Base-by-base conservation (phyloP, 2,113 vertebrate genomes). In the Phalacrocorax aristotelis region DNA sequence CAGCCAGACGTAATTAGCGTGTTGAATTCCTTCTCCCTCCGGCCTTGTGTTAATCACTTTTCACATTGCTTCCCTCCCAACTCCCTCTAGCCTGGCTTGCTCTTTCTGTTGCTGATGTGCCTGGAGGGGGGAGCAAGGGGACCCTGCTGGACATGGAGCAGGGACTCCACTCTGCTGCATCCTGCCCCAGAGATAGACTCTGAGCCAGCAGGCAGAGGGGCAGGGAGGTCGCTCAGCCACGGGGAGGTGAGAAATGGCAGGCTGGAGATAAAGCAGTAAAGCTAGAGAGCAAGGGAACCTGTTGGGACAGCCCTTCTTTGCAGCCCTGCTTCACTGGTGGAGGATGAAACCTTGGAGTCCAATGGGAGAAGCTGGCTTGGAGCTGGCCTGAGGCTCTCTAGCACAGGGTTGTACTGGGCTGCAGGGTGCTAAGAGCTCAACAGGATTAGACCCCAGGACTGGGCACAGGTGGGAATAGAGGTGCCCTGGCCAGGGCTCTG, bases 31-130 rank as follows among this genome's bases (percentile, higher is more conserved):
- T 93, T 93, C 72, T 83, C 75, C 95, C 95, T 96, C 95, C 0
- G 62, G 96, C 95, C 95, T 96, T 11, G 1, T 2, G 82, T 97
- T 97, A 97, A 97, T 97, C 93, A 96, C 96, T 96, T 91, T 88
- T 96, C 85, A 94, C 79, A 55, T 46, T 83, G 70, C 91, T 91
- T 93, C 66, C 78, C 81, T 96, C 78, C 44, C 71, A 91, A 20
- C 72, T 96, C 90, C 82, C 92, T 85, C 66, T 49, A 84, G 92
- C n/a, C 64, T 65, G 82, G 66, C 87, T 90, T 42, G 26, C 34
- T 91, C 58, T 65, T 93, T 38, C 12, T 81, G 69, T 75, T 58
- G 69, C 90, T 57, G 54, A 26, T 72, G 44, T 93, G 70, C 21
- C 66, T 55, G 62, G 62, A 90, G 62, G 65, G 49, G 54, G 30